These are phyloP conservation scores for Axinella damicornis DNA, from an alignment of 37 sponge, comb jelly and placozoan species.

Conservation along the genomic window DNA sequence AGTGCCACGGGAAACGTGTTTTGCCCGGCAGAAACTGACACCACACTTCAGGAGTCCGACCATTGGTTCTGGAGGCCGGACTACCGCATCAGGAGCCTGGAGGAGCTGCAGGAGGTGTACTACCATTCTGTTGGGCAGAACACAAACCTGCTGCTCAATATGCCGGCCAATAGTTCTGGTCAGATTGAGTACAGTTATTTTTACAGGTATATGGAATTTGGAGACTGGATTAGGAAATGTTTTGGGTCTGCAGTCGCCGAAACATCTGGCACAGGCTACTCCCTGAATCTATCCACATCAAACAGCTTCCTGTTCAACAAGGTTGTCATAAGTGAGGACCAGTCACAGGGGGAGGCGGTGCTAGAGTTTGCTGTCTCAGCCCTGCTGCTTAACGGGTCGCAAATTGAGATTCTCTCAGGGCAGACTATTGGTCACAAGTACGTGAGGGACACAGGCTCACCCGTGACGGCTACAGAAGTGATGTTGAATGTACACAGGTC, in stretches of 20 bases:
- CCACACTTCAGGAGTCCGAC: conserved; percentile 42
- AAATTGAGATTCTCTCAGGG: background rate
- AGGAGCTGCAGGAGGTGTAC: conserved; percentile 45
- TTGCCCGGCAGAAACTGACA: conserved; percentile 73
- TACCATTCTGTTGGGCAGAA: conserved; percentile 49
- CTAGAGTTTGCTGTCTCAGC: conserved; percentile 23
- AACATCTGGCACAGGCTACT: conserved; percentile 11
- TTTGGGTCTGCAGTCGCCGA: conserved; percentile 10
- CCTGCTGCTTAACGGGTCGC: background rate
- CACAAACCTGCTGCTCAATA: conserved; percentile 42
- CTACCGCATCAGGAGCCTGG: conserved; percentile 13
- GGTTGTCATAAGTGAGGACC: conserved; percentile 42
- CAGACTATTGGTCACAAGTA: conserved; percentile 45
- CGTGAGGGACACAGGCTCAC: background rate
- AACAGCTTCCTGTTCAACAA: background rate
- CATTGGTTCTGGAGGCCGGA: conserved; percentile 52
- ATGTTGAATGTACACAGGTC: background rate
- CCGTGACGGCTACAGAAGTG: background rate
- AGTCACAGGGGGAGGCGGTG: conserved; percentile 34
- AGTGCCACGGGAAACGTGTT: conserved; percentile 37
- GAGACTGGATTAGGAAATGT: conserved; percentile 31
- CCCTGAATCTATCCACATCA: background rate
- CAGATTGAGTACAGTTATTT: conserved; percentile 14
- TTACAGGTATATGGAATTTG: conserved; percentile 26
- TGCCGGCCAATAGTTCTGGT: conserved; percentile 35